Evolutionary conservation across 2,888 invertebrate species (phyloP), one percentile per base, ranked within the genome.

Genomic region (Pristionchus fissidentatus): DNA sequence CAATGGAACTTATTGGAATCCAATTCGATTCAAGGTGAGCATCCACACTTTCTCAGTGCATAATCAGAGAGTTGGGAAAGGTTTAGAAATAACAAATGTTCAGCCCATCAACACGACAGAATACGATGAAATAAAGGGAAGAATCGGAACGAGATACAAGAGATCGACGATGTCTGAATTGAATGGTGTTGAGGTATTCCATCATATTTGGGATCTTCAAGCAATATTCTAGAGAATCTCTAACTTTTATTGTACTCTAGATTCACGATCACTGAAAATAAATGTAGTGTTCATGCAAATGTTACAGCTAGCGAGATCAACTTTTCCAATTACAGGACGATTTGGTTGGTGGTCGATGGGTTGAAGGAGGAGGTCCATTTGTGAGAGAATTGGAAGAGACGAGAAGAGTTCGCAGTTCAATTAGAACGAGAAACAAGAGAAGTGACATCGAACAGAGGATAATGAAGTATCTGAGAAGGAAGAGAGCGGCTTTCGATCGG

Each of bases 1-100:
- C 1, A 94, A 95, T 85, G 99, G 98, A 0, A 95, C 90, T 94
- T 96, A 97, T 85, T 93, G 95, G 57, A 89, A 92, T 73, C 92
- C 92, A 1, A 88, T 92, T 52, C 84, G 89, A 38, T 84, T 73
- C 52, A 84, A 84, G 26, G 52, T 77, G 26, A 32, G 62, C 29
- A 8, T 38, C 41, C 1, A n/a, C n/a, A n/a, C n/a, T n/a, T 15
- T 19, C 13, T 49, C 19, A 49, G 52, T 55, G 3, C 22, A 55
- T 19, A 0, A 55, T 55, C 1, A 19, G 2, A n/a, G 4, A n/a
- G 8, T 8, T 22, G 0, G 19, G 15, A 3, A 70, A 38, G 26
- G 10, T 19, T 2, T 57, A 3, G 8, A 80, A 19, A 49, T 57
- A 13, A n/a, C 35, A 35, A 35, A 35, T n/a, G n/a, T 85, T 80